A percentile compares a stretch with the other conserved stretches of the same genome.
These are phyloP conservation scores for crab-eating macaque (Macaca fascicularis) DNA, from an alignment of 2,113 vertebrate species.

Conservation along the genomic window DNA sequence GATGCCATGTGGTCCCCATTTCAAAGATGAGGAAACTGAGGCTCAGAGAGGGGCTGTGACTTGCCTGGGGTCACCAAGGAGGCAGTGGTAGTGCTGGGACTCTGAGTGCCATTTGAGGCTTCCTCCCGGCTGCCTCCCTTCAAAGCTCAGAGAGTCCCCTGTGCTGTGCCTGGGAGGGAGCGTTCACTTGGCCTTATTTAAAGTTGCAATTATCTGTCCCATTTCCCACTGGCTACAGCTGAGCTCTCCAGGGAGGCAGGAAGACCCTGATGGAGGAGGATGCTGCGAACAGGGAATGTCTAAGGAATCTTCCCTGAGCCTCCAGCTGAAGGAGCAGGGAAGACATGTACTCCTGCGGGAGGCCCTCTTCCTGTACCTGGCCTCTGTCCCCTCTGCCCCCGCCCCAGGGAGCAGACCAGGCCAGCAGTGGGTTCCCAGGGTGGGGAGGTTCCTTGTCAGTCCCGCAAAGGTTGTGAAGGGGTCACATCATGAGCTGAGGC, in stretches of 20 bases:
- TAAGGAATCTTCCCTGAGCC: neutral
- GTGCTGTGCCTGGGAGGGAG: slow-evolving; percentile 60
- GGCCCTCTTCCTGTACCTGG: neutral
- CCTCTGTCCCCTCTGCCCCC: neutral
- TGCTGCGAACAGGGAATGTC: neutral
- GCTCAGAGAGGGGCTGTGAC: neutral
- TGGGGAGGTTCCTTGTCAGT: neutral
- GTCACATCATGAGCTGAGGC: neutral
- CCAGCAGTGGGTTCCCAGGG: neutral
- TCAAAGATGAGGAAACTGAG: slow-evolving; percentile 17
- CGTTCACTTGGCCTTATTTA: slow-evolving; percentile 73
- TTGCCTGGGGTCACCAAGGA: neutral
- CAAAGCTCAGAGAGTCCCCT: neutral
- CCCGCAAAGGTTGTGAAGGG: neutral
- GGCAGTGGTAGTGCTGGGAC: neutral
- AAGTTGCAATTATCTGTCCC: slow-evolving; percentile 76
- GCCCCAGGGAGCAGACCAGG: neutral
- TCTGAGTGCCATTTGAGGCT: neutral
- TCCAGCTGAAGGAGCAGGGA: neutral
- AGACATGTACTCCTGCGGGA: accelerated
- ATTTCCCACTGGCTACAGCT: slow-evolving; percentile 41
- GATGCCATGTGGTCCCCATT: neutral
- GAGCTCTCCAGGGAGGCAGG: slow-evolving; percentile 23
- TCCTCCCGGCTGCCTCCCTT: neutral
- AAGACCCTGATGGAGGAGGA: slow-evolving; percentile 14